Percentiles rank a stretch among this genome's conserved stretches.
Conservation (phyloP, 2,113 vertebrate species). For the Sula dactylatra region DNA sequence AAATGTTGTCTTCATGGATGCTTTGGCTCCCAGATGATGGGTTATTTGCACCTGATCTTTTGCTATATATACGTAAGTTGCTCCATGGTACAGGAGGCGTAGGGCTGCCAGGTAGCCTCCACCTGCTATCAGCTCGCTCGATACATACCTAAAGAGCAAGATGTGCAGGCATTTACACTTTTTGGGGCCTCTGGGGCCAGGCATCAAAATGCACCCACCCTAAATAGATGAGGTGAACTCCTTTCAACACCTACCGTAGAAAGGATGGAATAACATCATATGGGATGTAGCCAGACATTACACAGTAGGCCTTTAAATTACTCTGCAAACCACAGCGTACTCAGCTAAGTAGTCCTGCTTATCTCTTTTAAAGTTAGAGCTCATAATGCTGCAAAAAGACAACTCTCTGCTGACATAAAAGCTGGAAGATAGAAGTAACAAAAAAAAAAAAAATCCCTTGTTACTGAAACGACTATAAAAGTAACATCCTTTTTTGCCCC, state of each 20-base stretch:
- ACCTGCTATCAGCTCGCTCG: background rate
- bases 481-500: background rate
- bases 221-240: background rate
- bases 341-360: slow-evolving; percentile 6
- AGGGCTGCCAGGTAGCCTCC: background rate
- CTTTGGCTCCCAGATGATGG: background rate
- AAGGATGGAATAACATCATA: background rate
- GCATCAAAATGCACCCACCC: background rate
- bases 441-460: background rate
- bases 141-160: background rate
- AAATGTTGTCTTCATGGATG: background rate
- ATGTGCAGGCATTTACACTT: background rate
- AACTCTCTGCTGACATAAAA: slow-evolving; percentile 15
- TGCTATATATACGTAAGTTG: background rate
- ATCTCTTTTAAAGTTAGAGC: slow-evolving; percentile 4
- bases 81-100: accelerated
- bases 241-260: background rate
- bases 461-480: background rate
- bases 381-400: background rate
- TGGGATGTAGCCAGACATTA: background rate
- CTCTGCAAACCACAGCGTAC: background rate
- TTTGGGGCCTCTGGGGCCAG: background rate
- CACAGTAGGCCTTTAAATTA: background rate
- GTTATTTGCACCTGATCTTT: background rate
- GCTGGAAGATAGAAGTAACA: background rate